A percentile compares a stretch with the other conserved stretches of the same genome.
phyloP scores from a whole-genome alignment of 2,888 invertebrate species.

The Drosophila melanosoma region DNA sequence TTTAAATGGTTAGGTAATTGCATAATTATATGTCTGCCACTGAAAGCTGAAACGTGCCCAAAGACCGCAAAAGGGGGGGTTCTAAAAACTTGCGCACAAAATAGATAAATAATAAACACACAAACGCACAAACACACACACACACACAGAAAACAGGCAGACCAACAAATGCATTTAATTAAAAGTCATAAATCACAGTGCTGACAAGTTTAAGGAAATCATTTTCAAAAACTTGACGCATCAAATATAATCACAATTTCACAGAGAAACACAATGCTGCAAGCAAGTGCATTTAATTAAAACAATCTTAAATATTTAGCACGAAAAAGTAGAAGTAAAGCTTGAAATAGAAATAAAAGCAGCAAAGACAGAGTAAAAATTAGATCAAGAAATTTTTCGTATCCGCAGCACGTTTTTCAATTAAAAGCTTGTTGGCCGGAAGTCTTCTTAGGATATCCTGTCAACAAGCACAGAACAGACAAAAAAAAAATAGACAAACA shows the following conservation, averaged over 20 bases:
- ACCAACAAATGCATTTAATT: constrained; percentile 62
- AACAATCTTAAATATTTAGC: constrained; percentile 32
- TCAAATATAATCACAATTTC: background rate
- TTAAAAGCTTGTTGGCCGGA: constrained; percentile 75
- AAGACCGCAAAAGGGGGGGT: background rate
- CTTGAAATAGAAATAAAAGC: background rate
- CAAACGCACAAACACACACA: constrained; percentile 23
- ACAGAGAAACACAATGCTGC: constrained; percentile 7
- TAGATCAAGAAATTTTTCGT: constrained; percentile 40
- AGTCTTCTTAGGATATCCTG: constrained; percentile 42
- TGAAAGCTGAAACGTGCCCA: constrained; percentile 50
- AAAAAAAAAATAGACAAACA: background rate
- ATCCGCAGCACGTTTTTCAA: constrained; percentile 81
- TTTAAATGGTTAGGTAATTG: constrained; percentile 79
- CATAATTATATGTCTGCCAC: constrained; percentile 71
- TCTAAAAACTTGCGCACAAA: constrained; percentile 20
- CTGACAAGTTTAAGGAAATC: constrained; percentile 67
- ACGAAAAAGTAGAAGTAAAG: background rate
- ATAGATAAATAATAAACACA: constrained; percentile 36
- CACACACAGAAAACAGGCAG: background rate
- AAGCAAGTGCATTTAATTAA: constrained; percentile 53
- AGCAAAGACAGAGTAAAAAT: constrained; percentile 5
- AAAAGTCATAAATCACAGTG: constrained; percentile 70
- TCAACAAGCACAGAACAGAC: constrained; percentile 41
- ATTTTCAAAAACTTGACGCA: constrained; percentile 29